phyloP scores from a whole-genome alignment of 2,113 vertebrate species.

The Hepsetus odoe region DNA sequence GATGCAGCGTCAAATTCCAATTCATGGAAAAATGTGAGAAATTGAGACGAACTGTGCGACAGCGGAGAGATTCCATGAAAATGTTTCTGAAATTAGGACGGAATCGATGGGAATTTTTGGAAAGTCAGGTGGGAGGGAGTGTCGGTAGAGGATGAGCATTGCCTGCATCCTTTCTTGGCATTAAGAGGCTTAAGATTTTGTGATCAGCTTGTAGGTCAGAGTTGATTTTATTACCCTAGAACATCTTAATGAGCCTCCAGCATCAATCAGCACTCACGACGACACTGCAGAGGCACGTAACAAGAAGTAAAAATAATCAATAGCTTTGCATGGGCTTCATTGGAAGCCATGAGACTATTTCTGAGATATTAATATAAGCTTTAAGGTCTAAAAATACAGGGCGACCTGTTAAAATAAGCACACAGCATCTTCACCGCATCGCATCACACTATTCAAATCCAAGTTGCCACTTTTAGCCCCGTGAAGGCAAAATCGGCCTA shows the following conservation, averaged over 20 bases:
- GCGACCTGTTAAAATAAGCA: conserved; percentile 64
- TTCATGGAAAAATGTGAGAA: neutral
- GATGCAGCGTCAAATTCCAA: neutral
- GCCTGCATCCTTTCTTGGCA: neutral
- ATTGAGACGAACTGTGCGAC: neutral
- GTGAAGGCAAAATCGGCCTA: conserved; percentile 60
- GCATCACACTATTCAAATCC: conserved; percentile 63
- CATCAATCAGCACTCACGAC: neutral
- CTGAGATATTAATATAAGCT: conserved; percentile 57
- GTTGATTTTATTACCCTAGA: conserved; percentile 31
- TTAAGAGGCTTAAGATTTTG: conserved; percentile 16
- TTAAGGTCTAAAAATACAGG: conserved; percentile 66
- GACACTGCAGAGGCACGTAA: conserved; percentile 17
- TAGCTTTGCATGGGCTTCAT: conserved; percentile 16
- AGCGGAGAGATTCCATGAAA: neutral
- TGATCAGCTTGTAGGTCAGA: conserved; percentile 24
- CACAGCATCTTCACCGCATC: conserved; percentile 54
- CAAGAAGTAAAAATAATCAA: conserved; percentile 48
- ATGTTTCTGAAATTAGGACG: neutral
- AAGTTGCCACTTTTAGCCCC: conserved; percentile 65
- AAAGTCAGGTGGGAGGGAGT: neutral
- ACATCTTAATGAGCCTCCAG: neutral
- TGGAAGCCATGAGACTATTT: conserved; percentile 36
- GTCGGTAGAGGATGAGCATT: neutral
- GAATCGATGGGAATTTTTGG: neutral